Percentiles rank a stretch among this genome's conserved stretches.
Conservation (phyloP, 1,140 invertebrate genomes). For the Coelopa frigida region DNA sequence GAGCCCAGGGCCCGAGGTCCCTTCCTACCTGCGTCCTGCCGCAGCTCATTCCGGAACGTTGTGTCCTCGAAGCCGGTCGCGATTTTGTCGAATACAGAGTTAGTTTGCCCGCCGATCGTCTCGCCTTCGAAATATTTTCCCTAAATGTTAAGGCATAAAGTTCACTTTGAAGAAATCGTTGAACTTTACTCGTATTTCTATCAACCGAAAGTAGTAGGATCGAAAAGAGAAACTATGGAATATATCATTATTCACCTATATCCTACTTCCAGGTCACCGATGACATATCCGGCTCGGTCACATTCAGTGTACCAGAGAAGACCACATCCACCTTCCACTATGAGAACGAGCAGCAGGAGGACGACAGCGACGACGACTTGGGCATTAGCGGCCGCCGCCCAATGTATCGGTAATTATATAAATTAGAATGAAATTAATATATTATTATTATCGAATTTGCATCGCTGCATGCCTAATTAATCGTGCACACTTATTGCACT, state of each 20-base stretch:
- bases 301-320: constrained; percentile 13
- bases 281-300: constrained; percentile 14
- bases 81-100: no score
- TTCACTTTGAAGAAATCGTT: constrained; percentile 8
- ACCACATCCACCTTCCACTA: constrained; percentile 6
- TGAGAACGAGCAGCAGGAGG: constrained; percentile 8
- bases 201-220: constrained; percentile 1
- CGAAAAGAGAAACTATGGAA: background rate
- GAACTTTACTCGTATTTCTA: constrained; percentile 3
- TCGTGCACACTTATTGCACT: no score
- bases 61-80: no score
- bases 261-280: constrained; percentile 9
- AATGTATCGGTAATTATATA: no score
- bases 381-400: constrained; percentile 5
- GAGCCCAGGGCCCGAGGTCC: no score
- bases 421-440: no score
- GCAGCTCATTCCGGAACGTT: no score
- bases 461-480: no score
- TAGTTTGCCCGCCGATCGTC: no score
- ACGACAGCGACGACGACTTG: constrained; percentile 14
- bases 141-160: background rate
- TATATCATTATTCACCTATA: background rate
- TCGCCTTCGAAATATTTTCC: background rate
- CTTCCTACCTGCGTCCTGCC: no score
- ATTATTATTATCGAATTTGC: no score